These are phyloP conservation scores for Phodopus roborovskii DNA, from an alignment of 2,113 vertebrate genomes.

Conservation along the genomic window DNA sequence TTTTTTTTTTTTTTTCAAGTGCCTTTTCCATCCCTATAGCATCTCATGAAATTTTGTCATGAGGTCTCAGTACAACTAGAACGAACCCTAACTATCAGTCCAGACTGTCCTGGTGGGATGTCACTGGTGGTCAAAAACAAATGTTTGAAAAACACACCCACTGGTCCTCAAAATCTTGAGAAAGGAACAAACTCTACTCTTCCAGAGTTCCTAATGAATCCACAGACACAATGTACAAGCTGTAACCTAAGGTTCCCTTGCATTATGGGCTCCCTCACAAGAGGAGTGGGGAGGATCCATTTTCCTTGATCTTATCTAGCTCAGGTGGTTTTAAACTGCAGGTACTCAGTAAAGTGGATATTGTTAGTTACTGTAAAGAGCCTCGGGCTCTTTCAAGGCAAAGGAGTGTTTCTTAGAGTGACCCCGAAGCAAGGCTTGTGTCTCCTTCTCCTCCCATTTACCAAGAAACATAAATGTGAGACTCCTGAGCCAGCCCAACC, in stretches of 20 bases:
- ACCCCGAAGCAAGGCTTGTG: neutral
- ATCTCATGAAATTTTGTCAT: neutral
- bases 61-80: neutral
- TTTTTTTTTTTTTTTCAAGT: neutral
- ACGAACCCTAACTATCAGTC: neutral
- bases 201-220: neutral
- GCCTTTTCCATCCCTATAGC: neutral
- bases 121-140: neutral
- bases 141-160: neutral
- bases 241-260: neutral
- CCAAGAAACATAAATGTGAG: neutral
- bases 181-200: neutral
- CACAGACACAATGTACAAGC: neutral
- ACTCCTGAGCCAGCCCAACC: neutral
- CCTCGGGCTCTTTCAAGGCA: slow-evolving; percentile 1
- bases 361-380: neutral
- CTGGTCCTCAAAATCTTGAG: neutral
- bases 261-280: neutral
- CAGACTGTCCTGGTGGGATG: neutral
- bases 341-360: neutral
- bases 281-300: neutral
- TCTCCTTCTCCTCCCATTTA: neutral
- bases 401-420: neutral
- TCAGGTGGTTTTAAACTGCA: neutral
- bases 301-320: neutral